These are phyloP conservation scores for Saguinus midas DNA, from an alignment of 2,113 vertebrate species.

Conservation along the genomic window DNA sequence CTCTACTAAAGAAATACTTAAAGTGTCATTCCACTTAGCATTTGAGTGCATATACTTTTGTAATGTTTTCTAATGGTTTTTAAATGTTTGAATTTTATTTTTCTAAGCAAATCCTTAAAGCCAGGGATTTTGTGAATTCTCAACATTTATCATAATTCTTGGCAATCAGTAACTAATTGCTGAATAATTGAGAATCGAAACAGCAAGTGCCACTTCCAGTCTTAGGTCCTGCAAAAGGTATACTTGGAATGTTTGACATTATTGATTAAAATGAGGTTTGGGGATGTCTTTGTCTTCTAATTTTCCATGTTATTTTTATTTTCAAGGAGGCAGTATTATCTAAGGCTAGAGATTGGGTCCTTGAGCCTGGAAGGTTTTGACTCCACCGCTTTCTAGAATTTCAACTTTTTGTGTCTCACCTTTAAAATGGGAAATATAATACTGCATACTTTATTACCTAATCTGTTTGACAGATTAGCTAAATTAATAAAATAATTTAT, in stretches of 20 bases:
- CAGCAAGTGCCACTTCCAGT: not conserved
- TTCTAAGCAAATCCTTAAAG: not conserved
- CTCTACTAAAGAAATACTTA: not conserved
- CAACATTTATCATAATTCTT: not conserved
- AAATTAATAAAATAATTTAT: not conserved
- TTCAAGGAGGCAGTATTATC: not conserved
- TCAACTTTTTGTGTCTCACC: not conserved
- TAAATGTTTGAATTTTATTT: conserved; percentile 13
- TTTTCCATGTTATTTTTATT: not conserved
- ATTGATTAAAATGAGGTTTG: not conserved
- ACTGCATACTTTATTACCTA: not conserved
- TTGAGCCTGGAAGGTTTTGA: not conserved
- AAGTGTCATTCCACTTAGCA: not conserved
- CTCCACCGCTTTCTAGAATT: not conserved
- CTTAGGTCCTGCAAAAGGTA: not conserved
- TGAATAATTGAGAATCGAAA: not conserved
- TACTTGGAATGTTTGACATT: not conserved
- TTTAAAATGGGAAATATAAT: not conserved
- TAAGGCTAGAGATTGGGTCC: not conserved
- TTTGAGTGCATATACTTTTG: not conserved
- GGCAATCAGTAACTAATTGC: not conserved
- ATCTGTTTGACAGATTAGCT: not conserved
- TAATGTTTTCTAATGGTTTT: not conserved
- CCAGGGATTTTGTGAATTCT: not conserved
- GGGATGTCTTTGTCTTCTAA: not conserved